Conservation (phyloP, 2,888 invertebrate genomes). For the Rotaria socialis region DNA sequence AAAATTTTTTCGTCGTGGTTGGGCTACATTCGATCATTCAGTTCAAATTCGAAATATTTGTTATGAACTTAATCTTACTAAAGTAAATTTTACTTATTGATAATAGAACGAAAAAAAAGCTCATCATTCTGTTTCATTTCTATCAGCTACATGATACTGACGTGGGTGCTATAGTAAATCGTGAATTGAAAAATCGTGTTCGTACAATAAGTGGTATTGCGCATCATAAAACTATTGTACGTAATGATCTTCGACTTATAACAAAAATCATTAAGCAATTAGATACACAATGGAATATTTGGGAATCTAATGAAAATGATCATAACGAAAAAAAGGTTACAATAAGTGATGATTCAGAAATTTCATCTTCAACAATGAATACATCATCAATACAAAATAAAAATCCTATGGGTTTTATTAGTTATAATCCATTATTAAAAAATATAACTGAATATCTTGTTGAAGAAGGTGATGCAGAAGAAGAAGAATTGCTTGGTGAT, state of each 20-base stretch:
- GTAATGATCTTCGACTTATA: slow-evolving; percentile 83
- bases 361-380: slow-evolving; percentile 4
- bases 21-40: slow-evolving; percentile 92
- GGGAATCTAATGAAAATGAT: slow-evolving; percentile 63
- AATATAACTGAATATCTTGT: slow-evolving; percentile 95
- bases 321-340: slow-evolving; percentile 48
- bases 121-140: slow-evolving; percentile 39
- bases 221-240: slow-evolving; percentile 65
- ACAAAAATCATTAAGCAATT: slow-evolving; percentile 84
- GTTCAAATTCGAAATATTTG: slow-evolving; percentile 99
- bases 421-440: slow-evolving; percentile 78
- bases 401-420: slow-evolving; percentile 36
- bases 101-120: neutral
- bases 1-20: slow-evolving; percentile 90
- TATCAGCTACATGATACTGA: slow-evolving; percentile 78
- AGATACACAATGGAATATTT: slow-evolving; percentile 76
- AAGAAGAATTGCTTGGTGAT: slow-evolving; percentile 21
- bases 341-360: neutral
- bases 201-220: slow-evolving; percentile 59
- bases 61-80: slow-evolving; percentile 92
- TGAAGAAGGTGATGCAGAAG: slow-evolving; percentile 67
- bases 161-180: slow-evolving; percentile 87
- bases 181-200: slow-evolving; percentile 86
- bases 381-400: neutral
- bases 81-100: slow-evolving; percentile 63